Conservation (phyloP, 2,797 vertebrate genomes). For the Tragopan temminckii region DNA sequence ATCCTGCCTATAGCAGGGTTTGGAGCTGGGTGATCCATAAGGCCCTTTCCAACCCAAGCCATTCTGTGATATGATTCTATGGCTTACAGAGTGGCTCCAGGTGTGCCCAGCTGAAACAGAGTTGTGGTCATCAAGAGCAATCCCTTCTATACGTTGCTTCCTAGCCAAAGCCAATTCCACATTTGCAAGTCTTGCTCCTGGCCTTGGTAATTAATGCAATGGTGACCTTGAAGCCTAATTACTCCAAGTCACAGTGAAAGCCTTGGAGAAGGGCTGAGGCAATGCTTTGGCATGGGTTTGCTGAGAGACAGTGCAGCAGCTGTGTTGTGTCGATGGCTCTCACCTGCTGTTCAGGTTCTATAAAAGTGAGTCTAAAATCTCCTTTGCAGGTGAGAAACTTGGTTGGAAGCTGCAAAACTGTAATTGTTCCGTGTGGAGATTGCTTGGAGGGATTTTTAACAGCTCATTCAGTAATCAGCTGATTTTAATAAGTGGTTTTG, state of each 20-base stretch:
- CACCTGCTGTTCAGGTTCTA: background rate
- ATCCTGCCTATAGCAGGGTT: too few species aligned
- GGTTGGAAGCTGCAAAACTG: background rate
- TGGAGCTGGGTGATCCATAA: background rate
- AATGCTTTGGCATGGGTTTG: fast-evolving
- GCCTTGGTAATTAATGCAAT: background rate
- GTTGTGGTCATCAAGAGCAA: background rate
- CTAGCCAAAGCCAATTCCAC: background rate
- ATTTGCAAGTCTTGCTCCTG: background rate
- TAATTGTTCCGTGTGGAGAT: background rate
- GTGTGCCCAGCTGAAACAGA: background rate
- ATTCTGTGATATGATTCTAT: background rate
- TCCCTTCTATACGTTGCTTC: background rate
- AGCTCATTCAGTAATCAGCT: background rate
- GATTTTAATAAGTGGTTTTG: constrained; percentile 7
- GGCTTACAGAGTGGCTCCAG: background rate
- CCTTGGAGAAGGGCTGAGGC: background rate
- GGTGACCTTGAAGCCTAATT: background rate
- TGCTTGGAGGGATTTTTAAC: constrained; percentile 15
- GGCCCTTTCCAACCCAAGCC: background rate
- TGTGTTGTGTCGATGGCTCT: background rate
- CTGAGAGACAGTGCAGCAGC: fast-evolving
- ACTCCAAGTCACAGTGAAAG: background rate
- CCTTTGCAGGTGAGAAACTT: background rate
- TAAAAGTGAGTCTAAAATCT: background rate